phyloP scores from a whole-genome alignment of 2,888 invertebrate genomes.

The Tanaodytes sp. region DNA sequence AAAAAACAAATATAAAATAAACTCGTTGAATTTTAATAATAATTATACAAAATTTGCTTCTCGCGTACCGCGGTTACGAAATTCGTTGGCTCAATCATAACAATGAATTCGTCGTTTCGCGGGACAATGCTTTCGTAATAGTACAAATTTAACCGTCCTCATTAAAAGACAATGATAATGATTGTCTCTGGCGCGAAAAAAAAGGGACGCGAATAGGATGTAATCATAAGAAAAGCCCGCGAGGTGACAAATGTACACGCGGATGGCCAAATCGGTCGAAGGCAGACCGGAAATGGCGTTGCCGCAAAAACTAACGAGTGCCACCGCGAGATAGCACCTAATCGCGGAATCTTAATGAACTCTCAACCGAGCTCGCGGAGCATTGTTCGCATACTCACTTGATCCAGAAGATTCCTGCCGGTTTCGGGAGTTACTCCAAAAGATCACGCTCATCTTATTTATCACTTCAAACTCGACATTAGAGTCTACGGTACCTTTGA shows the following conservation, averaged over 20 bases:
- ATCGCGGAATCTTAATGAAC: constrained; percentile 68
- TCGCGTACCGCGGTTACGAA: no score
- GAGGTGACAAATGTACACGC: constrained; percentile 44
- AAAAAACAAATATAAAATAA: no score
- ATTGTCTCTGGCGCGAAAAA: constrained; percentile 28
- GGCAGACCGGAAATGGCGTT: constrained; percentile 66
- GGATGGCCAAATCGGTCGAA: constrained; percentile 45
- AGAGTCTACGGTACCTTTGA: background rate
- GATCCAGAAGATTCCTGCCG: constrained; percentile 25
- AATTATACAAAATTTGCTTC: no score
- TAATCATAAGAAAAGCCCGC: constrained; percentile 46
- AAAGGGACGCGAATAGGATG: constrained; percentile 41
- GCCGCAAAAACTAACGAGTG: constrained; percentile 64
- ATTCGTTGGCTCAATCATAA: no score
- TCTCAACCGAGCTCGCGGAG: constrained; percentile 39
- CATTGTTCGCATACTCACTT: constrained; percentile 49
- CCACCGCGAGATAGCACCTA: constrained; percentile 61
- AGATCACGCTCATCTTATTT: constrained; percentile 24
- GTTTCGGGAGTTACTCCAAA: constrained; percentile 20
- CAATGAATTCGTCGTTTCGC: constrained; percentile 13
- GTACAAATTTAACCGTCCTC: constrained; percentile 27
- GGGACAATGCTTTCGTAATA: constrained; percentile 21
- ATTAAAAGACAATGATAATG: constrained; percentile 32
- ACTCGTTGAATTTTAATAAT: no score
- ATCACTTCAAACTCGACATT: background rate